Evolutionary conservation across 2,113 vertebrate genomes (phyloP), one percentile per base, ranked within the genome.

Genomic region (Oryzias curvinotus): DNA sequence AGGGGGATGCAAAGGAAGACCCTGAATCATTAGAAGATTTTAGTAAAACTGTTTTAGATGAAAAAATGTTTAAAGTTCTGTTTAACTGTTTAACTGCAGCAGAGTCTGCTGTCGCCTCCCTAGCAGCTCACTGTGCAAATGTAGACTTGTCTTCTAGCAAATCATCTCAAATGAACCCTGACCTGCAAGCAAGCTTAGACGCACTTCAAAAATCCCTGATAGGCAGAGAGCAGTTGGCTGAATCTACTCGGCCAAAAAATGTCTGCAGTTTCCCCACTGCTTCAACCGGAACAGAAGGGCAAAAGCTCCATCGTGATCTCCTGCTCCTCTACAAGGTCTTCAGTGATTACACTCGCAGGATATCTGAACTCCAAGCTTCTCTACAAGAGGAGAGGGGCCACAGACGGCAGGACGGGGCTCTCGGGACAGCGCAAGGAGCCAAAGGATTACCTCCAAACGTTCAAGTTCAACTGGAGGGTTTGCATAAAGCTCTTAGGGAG

Each of bases 401-500:
- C 3, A 67, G 41, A 73, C 69, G 71, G 63, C 76, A 81, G 57
- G 70, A 52, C 5, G 64, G 84, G 26, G 60, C 45, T 36, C 78
- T 68, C 28, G 57, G 50, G 30, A 45, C 68, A 1, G 41, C 14
- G 7, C 68, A 49, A 41, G 80, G 81, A 2, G 52, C 41, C 21
- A 80, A 64, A 19, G 76, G 77, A 23, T 62, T 88, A 50, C 65
- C 80, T 0, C 73, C 62, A 1, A 64, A 53, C 41, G 80, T 87
- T 42, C 82, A 88, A 42, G 53, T 49, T 18, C 88, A 90, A 7
- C 70, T 91, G 47, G 87, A 91, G 62, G 77, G 78, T 41, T 87
- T 92, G 18, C 90, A 91, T 65, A 92, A 90, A 62, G 86, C 87
- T 1, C 76, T 92, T 52, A 89, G 87, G 71, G 91, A 91, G 56